Evolutionary conservation across 2,888 invertebrate species (phyloP), one percentile per base, ranked within the genome.

Genomic region (Pterostichus niger): DNA sequence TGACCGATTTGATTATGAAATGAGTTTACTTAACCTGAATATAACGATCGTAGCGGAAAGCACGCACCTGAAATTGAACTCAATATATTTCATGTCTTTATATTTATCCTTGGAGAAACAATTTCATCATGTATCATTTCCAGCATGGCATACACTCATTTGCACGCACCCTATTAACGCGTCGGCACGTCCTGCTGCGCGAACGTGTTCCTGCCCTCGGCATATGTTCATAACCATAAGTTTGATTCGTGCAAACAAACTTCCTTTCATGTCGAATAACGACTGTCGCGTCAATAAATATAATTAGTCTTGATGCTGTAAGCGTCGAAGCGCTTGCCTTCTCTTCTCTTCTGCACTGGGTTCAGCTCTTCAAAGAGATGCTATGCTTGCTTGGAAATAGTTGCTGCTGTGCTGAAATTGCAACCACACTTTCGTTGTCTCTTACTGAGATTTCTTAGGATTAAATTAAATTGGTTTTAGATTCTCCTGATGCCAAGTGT

Each of bases 211-310:
- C 59, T 31, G 11, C 24, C 59, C 17, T 59, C 59, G 31, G 13
- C 59, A 59, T 59, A 31, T 59, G 59, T 59, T 59, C 31, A 31
- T 59, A 59, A 59, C 17, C 59, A 31, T 59, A 59, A 59, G 31
- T 59, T 17, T 59, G 24, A 31, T 59, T 59, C 31, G 59, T 11
- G 59, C 31, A 17, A 59, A 59, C 59, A 59, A 2, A 31, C 59
- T 59, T 59, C 59, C 59, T 59, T 59, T 59, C 59, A 59, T 59
- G 59, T 59, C 31, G 59, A 59, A 59, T 54, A 54, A 54, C 54
- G 31, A 59, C 9, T 31, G 59, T 59, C 59, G 59, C 24, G 11
- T 31, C 59, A 59, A 59, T 59, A 59, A 31, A 59, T 59, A 31
- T 59, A 59, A 59, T 59, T 59, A 31, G 31, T 31, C 31, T 13